Base-by-base conservation (phyloP, 2,888 invertebrate genomes). In the Dorcus parallelipipedus region DNA sequence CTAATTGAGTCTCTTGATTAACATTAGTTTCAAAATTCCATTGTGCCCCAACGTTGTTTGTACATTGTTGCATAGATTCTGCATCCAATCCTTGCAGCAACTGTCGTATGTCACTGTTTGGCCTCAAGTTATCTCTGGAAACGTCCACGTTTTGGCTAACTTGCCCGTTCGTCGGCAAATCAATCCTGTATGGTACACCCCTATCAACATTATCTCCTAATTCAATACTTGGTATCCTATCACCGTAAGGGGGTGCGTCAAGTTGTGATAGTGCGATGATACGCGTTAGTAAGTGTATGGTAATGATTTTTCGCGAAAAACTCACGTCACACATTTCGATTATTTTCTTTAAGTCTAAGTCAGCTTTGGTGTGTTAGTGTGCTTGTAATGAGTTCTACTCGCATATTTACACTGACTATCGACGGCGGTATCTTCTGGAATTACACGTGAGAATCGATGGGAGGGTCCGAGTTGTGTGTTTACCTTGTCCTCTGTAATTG, bases 21-120 rank as follows among this genome's bases (percentile, higher is more conserved):
- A 93, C 91, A 72, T 93, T 89, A 3, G 93, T 93, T 78, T 93
- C 93, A 71, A 92, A 93, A 74, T 89, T 88, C 93, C 93, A 93
- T 72, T 93, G 93, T 1, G 91, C 90, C 0, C 86, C 89, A n/a
- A 93, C 93, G 75, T 93, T 93, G 52, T 87, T 87, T 0, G 90
- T 90, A 71, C 93, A 93, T 76, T 91, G 89, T 73, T 89, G 86
- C 0, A 91, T 88, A 8, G 91, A 86, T 70, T 89, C 86, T 38
- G 87, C 83, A 73, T 93, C 93, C 26, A 91, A 82, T 60, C 88
- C 86, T 45, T 85, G 82, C 62, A 93, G 74, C 43, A 90, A 81
- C 61, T 84, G 82, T 60, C 83, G 79, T 0, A 82, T 62, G 76
- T 78, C 75, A 76, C 81, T 73, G 38, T 63, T 8, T 33, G 26